Evolutionary conservation across 2,113 vertebrate genomes (phyloP).

Genomic region (Myiagra hebetior): DNA sequence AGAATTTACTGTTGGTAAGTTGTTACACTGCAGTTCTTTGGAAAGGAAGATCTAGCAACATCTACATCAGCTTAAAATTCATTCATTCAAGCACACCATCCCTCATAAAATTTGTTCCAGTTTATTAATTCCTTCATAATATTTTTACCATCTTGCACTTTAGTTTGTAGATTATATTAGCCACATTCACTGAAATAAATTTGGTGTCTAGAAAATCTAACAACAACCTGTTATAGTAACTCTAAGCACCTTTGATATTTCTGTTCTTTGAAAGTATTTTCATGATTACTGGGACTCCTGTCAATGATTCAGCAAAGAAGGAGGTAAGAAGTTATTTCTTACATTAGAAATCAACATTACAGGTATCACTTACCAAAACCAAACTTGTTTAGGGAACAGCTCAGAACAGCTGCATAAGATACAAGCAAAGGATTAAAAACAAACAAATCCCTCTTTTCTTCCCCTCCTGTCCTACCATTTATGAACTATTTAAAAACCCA

Average conservation of each 20-base stretch:
- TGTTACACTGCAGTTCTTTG: background rate
- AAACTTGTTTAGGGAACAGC: background rate
- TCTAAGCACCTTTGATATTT: background rate
- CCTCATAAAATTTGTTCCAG: background rate
- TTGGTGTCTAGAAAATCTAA: background rate
- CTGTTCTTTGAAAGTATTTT: background rate
- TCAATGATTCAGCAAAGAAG: background rate
- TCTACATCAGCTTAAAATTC: background rate
- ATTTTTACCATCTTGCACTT: background rate
- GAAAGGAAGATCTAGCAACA: background rate
- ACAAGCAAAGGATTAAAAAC: background rate
- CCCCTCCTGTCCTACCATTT: accelerated
- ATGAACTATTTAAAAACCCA: background rate
- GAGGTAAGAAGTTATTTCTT: background rate
- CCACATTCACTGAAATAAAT: background rate
- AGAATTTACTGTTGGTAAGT: background rate
- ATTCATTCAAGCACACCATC: background rate
- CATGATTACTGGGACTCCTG: background rate
- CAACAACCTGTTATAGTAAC: background rate
- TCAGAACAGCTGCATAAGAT: background rate
- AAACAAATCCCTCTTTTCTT: accelerated
- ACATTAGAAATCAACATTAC: background rate
- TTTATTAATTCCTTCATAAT: background rate
- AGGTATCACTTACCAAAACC: background rate
- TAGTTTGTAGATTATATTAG: background rate